Evolutionary conservation across 1,140 invertebrate genomes (phyloP), one percentile per base, ranked within the genome.

Genomic region (Caerostris darwini): DNA sequence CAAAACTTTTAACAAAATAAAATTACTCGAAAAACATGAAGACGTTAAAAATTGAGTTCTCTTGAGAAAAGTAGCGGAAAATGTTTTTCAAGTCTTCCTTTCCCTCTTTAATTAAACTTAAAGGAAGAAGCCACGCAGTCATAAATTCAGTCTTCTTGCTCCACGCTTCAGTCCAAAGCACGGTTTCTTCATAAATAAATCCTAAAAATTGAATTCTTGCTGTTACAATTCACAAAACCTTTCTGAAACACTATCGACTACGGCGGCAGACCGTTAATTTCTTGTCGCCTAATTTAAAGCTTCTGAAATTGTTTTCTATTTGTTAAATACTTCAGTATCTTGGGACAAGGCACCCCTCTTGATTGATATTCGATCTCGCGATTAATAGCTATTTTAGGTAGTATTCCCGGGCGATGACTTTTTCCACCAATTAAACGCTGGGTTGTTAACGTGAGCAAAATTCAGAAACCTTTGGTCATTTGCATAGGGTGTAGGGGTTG

Each of bases 401-500:
- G 58, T 87, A 59, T 87, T 87, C 85, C 58, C 57, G 85, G 85
- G 57, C 85, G 85, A 87, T 87, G 85, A 87, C 85, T 87, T 87
- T 87, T 87, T 34, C 34, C 50, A 87, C 56, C 85, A 87, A 87
- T 87, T 87, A 87, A 87, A 87, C 58, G 85, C 8, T 34, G 50
- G 64, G 85, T 87, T 87, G 58, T 87, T 87, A 87, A 87, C 85
- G 85, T 87, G 85, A 58, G 85, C 57, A 19, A 87, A 87, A 87
- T 87, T 87, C 85, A 50, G 19, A 87, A 87, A 87, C 50, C 58
- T 87, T 87, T 61, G 58, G 58, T 87, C 56, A 87, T 87, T 87
- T 87, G 85, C 85, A 87, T 87, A 87, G 85, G 85, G 85, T 87
- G 85, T 87, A 34, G 85, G 85, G 85, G 85, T 87, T 87, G 58